Evolutionary conservation across 2,797 vertebrate species (phyloP), one percentile per base, ranked within the genome.

Genomic region (Muraenolepis orangiensis): DNA sequence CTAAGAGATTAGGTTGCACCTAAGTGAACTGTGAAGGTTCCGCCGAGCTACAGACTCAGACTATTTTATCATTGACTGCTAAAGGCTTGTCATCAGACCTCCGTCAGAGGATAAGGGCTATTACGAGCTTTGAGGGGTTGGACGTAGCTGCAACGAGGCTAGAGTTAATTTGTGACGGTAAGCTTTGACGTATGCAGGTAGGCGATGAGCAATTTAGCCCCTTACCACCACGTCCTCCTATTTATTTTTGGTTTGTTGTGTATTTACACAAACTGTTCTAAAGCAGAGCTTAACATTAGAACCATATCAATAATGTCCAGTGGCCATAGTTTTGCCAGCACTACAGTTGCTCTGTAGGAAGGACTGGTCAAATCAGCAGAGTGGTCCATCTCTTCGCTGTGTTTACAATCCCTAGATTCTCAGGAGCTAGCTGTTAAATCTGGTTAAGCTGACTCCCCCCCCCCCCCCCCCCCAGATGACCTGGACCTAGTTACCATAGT

Each of bases 111-210:
- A 93, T 94, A 91, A 93, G 87, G 82, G 86, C 91, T 89, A 93
- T 94, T 94, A 93, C 88, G 88, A 92, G 92, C 91, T 93, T 92
- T 93, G 89, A 91, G 92, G 89, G 89, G 88, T 92, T 92, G 94
- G 92, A 94, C 92, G 91, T 87, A 93, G 86, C 87, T 85, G 81
- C 77, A 85, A 82, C 84, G 77, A 70, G 82, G 82, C 80, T 80
- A 70, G 78, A 80, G 88, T 91, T 87, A 81, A 85, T 91, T 87
- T 82, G 76, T 70, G 32, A 87, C 83, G 64, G 51, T 85, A 80
- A 86, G 82, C 81, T 84, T 83, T 90, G 86, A 89, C 87, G 78
- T 84, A 73, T 84, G 67, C 80, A 11, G 51, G 66, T 30, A 77
- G 81, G 84, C 77, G 84, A 88, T 87, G 80, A 80, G 73, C 78